These are phyloP conservation scores for Zaprionus vittiger DNA, from an alignment of 1,140 invertebrate species.

Conservation along the genomic window DNA sequence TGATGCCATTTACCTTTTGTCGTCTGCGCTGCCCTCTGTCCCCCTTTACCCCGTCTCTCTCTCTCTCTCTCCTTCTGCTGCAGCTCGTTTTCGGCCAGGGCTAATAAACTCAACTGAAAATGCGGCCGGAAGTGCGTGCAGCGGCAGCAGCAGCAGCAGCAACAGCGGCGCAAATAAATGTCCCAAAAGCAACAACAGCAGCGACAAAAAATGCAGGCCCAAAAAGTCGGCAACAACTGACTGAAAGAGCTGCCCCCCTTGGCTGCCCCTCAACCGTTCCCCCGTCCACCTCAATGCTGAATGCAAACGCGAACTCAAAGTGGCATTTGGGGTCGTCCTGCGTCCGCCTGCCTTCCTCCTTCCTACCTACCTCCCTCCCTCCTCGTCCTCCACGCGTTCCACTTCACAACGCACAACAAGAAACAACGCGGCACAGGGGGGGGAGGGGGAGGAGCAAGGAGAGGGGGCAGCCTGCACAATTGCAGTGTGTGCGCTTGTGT, in stretches of 20 bases:
- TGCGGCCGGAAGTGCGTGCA: constrained; percentile 74
- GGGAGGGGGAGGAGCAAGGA: background rate
- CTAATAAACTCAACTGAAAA: constrained; percentile 72
- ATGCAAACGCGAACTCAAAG: constrained; percentile 30
- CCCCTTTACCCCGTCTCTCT: constrained; percentile 23
- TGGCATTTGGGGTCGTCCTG: constrained; percentile 51
- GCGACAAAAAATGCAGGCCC: constrained; percentile 49
- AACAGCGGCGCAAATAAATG: constrained; percentile 62
- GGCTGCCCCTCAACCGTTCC: background rate
- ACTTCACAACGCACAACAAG: constrained; percentile 73
- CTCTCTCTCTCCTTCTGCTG: constrained; percentile 5
- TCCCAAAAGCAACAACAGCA: constrained; percentile 57
- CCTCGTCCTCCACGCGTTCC: constrained; percentile 53
- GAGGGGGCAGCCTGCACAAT: constrained; percentile 39
- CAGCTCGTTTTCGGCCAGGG: constrained; percentile 44
- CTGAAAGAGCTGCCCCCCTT: constrained; percentile 7
- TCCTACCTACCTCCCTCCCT: background rate
- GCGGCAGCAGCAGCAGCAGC: constrained; percentile 40
- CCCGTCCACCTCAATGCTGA: no score
- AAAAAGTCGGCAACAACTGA: constrained; percentile 44
- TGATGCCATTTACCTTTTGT: constrained; percentile 39
- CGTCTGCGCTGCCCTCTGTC: constrained; percentile 22
- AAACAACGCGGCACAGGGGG: constrained; percentile 51
- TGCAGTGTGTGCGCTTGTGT: constrained; percentile 40
- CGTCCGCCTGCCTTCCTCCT: background rate